Evolutionary conservation across 2,797 vertebrate genomes (phyloP).

Genomic region (Yasuhikotakia modesta): DNA sequence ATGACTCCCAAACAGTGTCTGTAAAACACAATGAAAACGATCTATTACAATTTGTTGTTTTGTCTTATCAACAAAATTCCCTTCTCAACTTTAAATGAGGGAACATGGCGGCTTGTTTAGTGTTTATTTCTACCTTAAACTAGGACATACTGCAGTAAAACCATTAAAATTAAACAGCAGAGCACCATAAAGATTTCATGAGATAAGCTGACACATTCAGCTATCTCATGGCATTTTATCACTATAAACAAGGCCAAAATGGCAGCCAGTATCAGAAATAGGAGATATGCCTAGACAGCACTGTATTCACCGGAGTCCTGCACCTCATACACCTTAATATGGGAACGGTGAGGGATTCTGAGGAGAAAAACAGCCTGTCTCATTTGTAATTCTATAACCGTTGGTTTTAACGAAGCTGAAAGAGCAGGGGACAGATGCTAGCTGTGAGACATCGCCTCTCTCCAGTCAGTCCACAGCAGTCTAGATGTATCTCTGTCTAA

Average conservation of each 20-base stretch:
- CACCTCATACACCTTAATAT: slow-evolving; percentile 8
- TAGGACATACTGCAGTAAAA: not conserved
- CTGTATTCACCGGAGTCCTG: slow-evolving; percentile 6
- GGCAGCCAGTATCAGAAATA: slow-evolving; percentile 9
- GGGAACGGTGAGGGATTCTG: not conserved
- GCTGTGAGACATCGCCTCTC: not conserved
- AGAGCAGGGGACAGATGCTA: not conserved
- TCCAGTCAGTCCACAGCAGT: slow-evolving; percentile 7
- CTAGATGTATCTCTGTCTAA: not conserved
- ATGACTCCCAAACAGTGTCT: slow-evolving; percentile 81
- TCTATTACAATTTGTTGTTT: not conserved
- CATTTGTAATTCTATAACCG: slow-evolving; percentile 24
- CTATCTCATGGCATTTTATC: not conserved
- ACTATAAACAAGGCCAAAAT: slow-evolving; percentile 23
- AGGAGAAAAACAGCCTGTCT: not conserved
- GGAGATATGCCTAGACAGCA: not conserved
- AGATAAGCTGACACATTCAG: slow-evolving; percentile 5
- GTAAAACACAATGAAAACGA: slow-evolving; percentile 47
- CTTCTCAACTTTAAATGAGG: not conserved
- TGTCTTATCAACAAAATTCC: not conserved
- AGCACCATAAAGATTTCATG: not conserved
- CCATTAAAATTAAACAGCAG: not conserved
- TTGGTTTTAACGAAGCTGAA: slow-evolving; percentile 2
- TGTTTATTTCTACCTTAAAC: not conserved
- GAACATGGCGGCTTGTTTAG: not conserved